Percentiles rank a stretch among this genome's conserved stretches.
phyloP scores from a whole-genome alignment of 2,888 invertebrate genomes.

The Xylophagus ater region DNA sequence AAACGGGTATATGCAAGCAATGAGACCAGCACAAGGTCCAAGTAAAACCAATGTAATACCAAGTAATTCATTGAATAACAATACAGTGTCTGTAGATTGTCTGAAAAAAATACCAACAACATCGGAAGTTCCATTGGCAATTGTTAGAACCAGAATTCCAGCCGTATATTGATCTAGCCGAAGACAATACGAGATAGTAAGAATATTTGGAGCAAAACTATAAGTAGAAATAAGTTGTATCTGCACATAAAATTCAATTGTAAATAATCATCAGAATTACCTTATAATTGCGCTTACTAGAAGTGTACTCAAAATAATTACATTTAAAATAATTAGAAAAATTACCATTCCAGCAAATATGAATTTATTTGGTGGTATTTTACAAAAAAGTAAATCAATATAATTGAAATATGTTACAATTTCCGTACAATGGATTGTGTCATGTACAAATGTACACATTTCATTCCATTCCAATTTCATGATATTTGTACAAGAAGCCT shows the following conservation, averaged over 20 bases:
- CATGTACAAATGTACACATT: constrained; percentile 3
- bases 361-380: not conserved
- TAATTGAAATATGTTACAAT: constrained; percentile 3
- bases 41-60: constrained; percentile 1
- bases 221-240: not conserved
- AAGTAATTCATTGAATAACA: constrained; percentile 6
- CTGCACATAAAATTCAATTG: not conserved
- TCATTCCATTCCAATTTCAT: constrained; percentile 5
- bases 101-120: constrained; percentile 1
- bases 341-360: constrained; percentile 3
- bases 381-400: constrained; percentile 7
- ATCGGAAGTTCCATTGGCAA: not conserved
- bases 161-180: constrained; percentile 5
- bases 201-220: constrained; percentile 6
- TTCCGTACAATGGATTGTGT: constrained; percentile 3
- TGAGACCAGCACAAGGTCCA: constrained; percentile 1
- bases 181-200: constrained; percentile 1
- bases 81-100: not conserved
- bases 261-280: not conserved
- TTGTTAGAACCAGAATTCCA: constrained; percentile 2
- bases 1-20: constrained; percentile 1
- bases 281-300: constrained; percentile 1
- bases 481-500: constrained; percentile 1
- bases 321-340: not conserved
- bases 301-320: not conserved